Percentiles rank a stretch among this genome's conserved stretches.
These are phyloP conservation scores for Conger conger DNA, from an alignment of 2,113 vertebrate genomes.

Conservation along the genomic window DNA sequence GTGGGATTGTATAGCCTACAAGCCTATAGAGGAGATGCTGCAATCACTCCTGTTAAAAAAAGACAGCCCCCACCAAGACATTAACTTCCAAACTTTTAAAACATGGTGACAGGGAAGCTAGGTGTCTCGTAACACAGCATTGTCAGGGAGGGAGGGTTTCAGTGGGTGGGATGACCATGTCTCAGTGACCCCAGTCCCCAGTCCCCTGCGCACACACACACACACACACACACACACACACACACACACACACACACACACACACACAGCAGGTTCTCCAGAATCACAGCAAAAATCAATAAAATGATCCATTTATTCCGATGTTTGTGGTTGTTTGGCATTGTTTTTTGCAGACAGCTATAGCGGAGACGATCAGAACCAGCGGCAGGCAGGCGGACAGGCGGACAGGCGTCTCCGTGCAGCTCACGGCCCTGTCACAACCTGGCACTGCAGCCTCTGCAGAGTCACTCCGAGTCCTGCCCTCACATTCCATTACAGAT, in stretches of 20 bases:
- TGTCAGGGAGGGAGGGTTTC: too few relatives aligned
- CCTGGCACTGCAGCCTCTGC: background rate
- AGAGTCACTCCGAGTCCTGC: background rate
- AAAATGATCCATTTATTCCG: conserved; percentile 28
- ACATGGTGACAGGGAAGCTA: too few relatives aligned
- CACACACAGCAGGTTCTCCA: background rate
- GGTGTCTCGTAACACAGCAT: too few relatives aligned
- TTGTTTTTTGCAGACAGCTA: background rate
- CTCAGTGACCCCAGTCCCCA: background rate
- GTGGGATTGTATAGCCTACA: too few relatives aligned
- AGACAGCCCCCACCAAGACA: background rate
- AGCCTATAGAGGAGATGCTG: background rate
- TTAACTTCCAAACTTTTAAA: too few relatives aligned
- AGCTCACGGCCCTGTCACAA: conserved; percentile 1
- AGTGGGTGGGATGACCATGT: too few relatives aligned
- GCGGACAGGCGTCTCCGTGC: background rate
- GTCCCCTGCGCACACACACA: too few relatives aligned
- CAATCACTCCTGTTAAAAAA: background rate
- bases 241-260: too few relatives aligned
- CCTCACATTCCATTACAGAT: conserved; percentile 6
- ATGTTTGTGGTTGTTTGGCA: background rate
- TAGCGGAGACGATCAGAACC: conserved; percentile 12
- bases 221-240: too few relatives aligned
- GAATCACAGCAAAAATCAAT: conserved; percentile 10
- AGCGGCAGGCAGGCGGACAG: background rate